Conservation (phyloP, 1,140 invertebrate genomes). For the Harlomillsia oculata region DNA sequence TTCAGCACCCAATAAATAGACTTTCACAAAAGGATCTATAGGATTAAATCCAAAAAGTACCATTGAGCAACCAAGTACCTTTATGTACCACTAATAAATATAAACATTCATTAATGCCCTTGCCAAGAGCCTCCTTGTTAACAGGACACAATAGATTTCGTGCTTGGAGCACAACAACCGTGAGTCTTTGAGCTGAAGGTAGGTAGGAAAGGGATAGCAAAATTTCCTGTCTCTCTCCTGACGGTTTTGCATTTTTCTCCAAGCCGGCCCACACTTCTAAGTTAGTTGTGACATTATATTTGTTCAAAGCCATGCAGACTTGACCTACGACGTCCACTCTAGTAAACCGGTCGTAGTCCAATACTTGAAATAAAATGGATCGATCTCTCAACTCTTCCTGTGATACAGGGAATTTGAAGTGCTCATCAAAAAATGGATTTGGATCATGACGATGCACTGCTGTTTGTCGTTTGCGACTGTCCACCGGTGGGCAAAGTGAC, state of each 20-base stretch:
- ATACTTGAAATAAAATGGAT: constrained; percentile 57
- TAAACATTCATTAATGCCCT: constrained; percentile 10
- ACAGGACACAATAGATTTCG: constrained; percentile 63
- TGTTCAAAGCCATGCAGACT: constrained; percentile 57
- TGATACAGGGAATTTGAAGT: constrained; percentile 75
- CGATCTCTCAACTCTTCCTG: constrained; percentile 66
- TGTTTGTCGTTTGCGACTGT: constrained; percentile 70
- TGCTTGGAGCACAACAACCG: constrained; percentile 71
- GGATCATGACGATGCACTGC: constrained; percentile 62
- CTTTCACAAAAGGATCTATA: constrained; percentile 81
- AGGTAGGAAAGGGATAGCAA: constrained; percentile 73
- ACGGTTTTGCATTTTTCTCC: constrained; percentile 61
- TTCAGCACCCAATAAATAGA: constrained; percentile 74
- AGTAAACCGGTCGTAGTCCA: constrained; percentile 49
- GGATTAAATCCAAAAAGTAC: no score
- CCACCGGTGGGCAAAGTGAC: constrained; percentile 64
- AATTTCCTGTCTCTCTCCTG: constrained; percentile 67
- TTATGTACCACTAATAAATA: neutral
- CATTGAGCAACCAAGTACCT: neutral
- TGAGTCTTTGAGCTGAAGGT: constrained; percentile 73
- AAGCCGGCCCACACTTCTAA: constrained; percentile 71
- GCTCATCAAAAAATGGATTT: constrained; percentile 70
- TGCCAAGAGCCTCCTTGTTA: constrained; percentile 54
- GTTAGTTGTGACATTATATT: constrained; percentile 57
- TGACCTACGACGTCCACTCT: constrained; percentile 69